Evolutionary conservation across 2,888 invertebrate genomes (phyloP), one percentile per base, ranked within the genome.

Genomic region (Glomeris marginata): DNA sequence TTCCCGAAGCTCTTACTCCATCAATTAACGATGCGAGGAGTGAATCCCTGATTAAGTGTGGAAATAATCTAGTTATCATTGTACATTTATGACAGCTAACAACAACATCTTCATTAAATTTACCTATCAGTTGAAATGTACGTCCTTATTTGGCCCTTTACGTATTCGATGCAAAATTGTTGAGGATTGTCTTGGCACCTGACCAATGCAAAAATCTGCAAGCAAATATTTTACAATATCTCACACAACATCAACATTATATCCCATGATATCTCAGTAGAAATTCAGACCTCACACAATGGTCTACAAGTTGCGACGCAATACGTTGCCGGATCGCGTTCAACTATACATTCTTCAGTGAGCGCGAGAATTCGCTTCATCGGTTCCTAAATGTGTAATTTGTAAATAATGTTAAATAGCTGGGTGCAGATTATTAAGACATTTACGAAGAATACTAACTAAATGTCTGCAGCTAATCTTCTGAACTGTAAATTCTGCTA

Each of bases 271-370:
- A 11, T 13, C 18, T 16, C 47, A 1, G 18, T 40, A 44, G 11
- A 45, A 20, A 46, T 37, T 60, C 66, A 62, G 58, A 73, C 73
- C 60, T 71, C 69, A 62, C 69, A 69, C 49, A 74, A 62, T 20
- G 72, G 72, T 55, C 70, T 68, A 33, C 41, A 47, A 1, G 50
- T 52, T 18, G 50, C 47, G 47, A 92, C 83, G 59, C 83, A 85
- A 66, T 99, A 99, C 1, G 95, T 94, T 65, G 87, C 88, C 2
- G 92, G 91, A 71, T 99, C 98, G 57, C 98, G 75, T 70, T 99
- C 98, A 45, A 99, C 71, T 46, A 99, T 72, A 65, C 97, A 97
- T 0, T 85, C 84, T 68, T 98, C 97, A 0, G 92, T 90, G 18
- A 99, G 74, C 64, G 97, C 97, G 33, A 99, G 74, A 0, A 88